Percentiles rank a stretch among this genome's conserved stretches.
These are phyloP conservation scores for Meleagris gallopavo DNA, from an alignment of 2,113 vertebrate species.

Conservation along the genomic window DNA sequence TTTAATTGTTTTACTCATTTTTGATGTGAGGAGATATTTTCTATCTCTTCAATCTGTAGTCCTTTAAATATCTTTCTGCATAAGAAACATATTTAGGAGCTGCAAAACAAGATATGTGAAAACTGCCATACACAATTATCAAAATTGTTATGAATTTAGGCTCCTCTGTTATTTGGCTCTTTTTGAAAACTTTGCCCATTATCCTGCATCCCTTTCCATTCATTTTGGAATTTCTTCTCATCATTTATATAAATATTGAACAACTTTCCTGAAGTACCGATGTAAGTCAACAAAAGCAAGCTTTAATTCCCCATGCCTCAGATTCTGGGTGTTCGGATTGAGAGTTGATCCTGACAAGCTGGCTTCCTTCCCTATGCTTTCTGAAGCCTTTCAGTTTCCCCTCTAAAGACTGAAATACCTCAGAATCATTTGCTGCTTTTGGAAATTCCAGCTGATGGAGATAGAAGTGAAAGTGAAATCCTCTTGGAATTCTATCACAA, in stretches of 20 bases:
- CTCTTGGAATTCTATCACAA: not conserved
- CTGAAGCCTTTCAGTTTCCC: not conserved
- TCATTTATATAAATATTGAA: not conserved
- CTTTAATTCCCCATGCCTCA: not conserved
- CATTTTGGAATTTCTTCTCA: not conserved
- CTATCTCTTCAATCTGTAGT: not conserved
- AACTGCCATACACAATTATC: not conserved
- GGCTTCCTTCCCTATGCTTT: not conserved
- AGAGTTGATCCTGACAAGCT: not conserved
- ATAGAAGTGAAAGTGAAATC: not conserved
- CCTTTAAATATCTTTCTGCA: not conserved
- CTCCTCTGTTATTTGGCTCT: not conserved
- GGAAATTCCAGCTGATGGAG: not conserved
- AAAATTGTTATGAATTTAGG: not conserved
- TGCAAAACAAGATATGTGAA: not conserved
- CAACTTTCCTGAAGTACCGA: not conserved
- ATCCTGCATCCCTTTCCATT: not conserved
- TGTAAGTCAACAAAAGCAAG: not conserved
- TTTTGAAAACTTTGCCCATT: not conserved
- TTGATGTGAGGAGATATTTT: not conserved
- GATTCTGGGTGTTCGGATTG: not conserved
- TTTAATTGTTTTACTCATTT: not conserved
- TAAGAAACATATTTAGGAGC: not conserved
- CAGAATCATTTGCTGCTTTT: not conserved
- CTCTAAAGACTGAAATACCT: not conserved